Base-by-base conservation (phyloP, 2,797 vertebrate genomes). In the Meriones psammophilus region DNA sequence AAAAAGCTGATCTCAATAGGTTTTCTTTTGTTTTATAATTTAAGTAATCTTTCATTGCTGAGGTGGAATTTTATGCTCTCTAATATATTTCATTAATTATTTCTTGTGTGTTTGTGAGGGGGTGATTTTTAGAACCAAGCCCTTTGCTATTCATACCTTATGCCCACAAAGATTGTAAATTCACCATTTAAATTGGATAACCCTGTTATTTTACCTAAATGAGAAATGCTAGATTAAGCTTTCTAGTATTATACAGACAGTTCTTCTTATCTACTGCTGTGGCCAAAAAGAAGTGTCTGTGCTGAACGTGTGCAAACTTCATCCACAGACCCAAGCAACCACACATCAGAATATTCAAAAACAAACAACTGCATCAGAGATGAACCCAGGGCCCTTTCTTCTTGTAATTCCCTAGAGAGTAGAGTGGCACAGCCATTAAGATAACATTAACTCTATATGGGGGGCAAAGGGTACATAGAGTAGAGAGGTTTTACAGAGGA, bases 21-120 rank as follows among this genome's bases (percentile, higher is more conserved):
- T 89, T 92, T 60, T 78, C 30, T 85, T 17, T 68, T 62, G 86
- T 89, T 94, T 87, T 26, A 42, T 86, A 88, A 85, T 66, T 79
- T 39, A 89, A 96, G 18, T 62, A 76, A 60, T 5, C 22, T 80
- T 94, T 85, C 60, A 46, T 84, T 89, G 46, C 30, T 15, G 28
- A 86, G 26, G 7, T 89, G 30, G 26, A 84, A 84, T 91, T 96
- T 90, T 84, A 10, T 89, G 69, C 64, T 68, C 8, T 36, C 18
- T 79, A 17, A 14, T 42, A 15, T 24, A 66, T 78, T 83, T 94
- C 71, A 84, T 10, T 73, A 60, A 64, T 85, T 74, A n/a, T 0
- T 85, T 89, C 80, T 64, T 80, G 1, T 87, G 33, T 8, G 54
- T 8, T 42, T 50, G 50, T 50, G 8, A 71, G 33, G 50, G 10